phyloP scores from a whole-genome alignment of 2,113 vertebrate species.

The Tretioscincus oriximinensis region DNA sequence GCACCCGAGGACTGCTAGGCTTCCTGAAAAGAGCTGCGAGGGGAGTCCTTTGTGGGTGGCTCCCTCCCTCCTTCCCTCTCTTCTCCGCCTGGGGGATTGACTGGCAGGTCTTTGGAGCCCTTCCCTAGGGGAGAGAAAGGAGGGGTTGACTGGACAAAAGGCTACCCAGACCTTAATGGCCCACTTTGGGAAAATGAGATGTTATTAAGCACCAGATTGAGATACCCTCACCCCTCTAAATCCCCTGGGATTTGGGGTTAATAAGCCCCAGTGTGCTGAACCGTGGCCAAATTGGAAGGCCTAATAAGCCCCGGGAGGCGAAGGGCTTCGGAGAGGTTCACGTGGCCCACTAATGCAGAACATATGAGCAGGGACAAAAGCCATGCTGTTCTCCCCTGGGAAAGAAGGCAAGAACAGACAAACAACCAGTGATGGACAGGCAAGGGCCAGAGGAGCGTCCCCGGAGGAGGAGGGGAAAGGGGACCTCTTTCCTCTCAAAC shows the following conservation, averaged over 20 bases:
- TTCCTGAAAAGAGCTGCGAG: conserved; percentile 3
- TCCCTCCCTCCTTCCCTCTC: conserved; percentile 5
- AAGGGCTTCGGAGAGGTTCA: conserved; percentile 47
- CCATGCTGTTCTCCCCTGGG: background rate
- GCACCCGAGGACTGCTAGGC: conserved; percentile 41
- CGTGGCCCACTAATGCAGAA: conserved; percentile 57
- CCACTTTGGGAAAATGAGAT: background rate
- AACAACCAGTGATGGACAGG: background rate
- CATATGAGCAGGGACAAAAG: conserved; percentile 55
- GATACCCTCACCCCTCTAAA: conserved; percentile 14
- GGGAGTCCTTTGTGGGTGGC: background rate
- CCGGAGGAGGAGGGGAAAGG: background rate
- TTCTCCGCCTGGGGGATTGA: background rate
- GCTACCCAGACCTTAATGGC: conserved; percentile 19
- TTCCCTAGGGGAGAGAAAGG: background rate
- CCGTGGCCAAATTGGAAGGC: conserved; percentile 28
- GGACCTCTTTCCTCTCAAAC: too few species aligned
- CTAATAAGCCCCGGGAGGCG: conserved; percentile 8
- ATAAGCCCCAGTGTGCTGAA: conserved; percentile 46
- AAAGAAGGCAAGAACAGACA: too few species aligned
- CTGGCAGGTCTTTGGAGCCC: background rate
- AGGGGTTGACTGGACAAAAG: conserved; percentile 9
- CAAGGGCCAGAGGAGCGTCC: too few species aligned
- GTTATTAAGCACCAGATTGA: conserved; percentile 42
- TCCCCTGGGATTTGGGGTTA: conserved; percentile 29